Base-by-base conservation (phyloP, 2,113 vertebrate genomes). In the Ophiodon elongatus region DNA sequence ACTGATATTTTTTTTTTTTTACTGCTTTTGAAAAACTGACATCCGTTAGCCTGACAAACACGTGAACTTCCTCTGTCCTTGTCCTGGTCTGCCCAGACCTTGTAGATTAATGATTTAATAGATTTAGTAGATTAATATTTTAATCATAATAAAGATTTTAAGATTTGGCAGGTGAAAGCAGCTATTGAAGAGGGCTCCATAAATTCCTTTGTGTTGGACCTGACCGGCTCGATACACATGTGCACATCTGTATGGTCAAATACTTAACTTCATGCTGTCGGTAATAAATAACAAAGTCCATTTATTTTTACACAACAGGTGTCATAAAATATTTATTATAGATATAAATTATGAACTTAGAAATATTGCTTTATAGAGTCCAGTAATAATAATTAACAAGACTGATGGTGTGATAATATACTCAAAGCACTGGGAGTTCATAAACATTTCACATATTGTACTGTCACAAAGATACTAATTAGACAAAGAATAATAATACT, bases 281-380 rank as follows among this genome's bases (percentile, higher is more conserved):
- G 33, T 43, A n/a, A 72, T 60, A 60, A 74, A 73, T 77, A 73
- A 78, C 73, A 82, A 82, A 86, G 81, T 64, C 37, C 60, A 37
- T 69, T 86, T 75, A 71, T 59, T 52, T 80, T 21, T 62, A 23
- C 25, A 41, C 25, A 64, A 52, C 21, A 1, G 13, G 69, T n/a
- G 37, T 57, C 14, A 31, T 86, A 72, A 81, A 82, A 41, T 63
- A 56, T 71, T 75, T 75, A 68, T 52, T 14, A 37, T 14, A 3
- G 27, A 80, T 1, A 64, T 59, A 57, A 76, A 85, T 65, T 37
- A 43, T 73, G 14, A 66, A 63, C 47, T 33, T 47, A 65, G 39
- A 47, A 35, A 72, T 23, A 71, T 6, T 33, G 25, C 4, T 35
- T 6, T 66, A n/a, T 37, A 10, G 29, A 37, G 43, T n/a, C 25